Base-by-base conservation (phyloP, 2,113 vertebrate species). In the Quiscalus mexicanus region DNA sequence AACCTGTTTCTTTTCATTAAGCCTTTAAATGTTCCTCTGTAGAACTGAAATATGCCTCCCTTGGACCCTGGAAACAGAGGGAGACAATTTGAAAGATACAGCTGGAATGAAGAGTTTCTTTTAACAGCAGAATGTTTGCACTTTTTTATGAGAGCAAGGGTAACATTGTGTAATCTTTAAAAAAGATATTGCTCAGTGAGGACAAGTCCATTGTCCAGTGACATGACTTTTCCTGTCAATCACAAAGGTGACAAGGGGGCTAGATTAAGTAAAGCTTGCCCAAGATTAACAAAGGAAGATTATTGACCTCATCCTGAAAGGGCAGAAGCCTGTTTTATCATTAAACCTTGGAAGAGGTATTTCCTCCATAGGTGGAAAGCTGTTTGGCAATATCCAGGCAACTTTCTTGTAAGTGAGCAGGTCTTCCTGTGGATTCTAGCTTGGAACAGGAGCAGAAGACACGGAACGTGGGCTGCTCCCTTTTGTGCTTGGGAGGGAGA, bases 231-330 rank as follows among this genome's bases (percentile, higher is more conserved):
- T 92, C 93, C 81, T 98, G 95, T 93, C 93, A 94, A 91, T 97
- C 96, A 96, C 96, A 83, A 96, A 97, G 97, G 96, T 97, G 96
- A 98, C 96, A 98, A 98, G 97, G 96, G 96, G 96, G 89, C 82
- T 94, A 97, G 97, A 98, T 99, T 98, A 98, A 98, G 98, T 98
- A 98, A 98, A 98, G 97, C 98, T 98, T 98, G 97, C 98, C 98
- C 96, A 96, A 96, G 97, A 98, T 97, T 98, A 98, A 97, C 94
- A 96, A 97, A 98, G 96, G 96, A 98, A 98, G 98, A 98, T 99
- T 96, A 95, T 95, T 98, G 98, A 98, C 98, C 98, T 98, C 81
- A 95, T 97, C 94, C 87, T 68, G 95, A 97, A 98, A 98, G 97
- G 97, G 97, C 98, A 97, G 95, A 96, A 96, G 83, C 63, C 93